Conservation (phyloP, 64 coral and sea anemone genomes). For the Montipora foliosa region DNA sequence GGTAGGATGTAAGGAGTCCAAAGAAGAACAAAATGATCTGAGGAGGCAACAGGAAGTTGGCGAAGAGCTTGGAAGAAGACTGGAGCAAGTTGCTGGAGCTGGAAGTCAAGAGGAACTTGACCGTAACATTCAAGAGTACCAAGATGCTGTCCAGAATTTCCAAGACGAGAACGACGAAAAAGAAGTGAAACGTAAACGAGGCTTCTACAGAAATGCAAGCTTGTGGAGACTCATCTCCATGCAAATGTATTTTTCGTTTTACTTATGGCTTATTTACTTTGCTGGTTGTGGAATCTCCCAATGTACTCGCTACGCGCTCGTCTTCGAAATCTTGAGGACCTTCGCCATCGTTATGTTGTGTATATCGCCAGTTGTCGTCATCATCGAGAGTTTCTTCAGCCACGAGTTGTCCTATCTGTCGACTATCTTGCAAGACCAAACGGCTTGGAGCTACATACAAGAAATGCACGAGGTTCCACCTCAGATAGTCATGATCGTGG, state of each 20-base stretch:
- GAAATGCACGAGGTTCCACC: constrained; percentile 79
- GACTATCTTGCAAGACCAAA: constrained; percentile 88
- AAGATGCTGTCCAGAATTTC: constrained; percentile 46
- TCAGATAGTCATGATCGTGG: constrained; percentile 66
- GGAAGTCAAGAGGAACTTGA: constrained; percentile 66
- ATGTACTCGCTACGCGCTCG: constrained; percentile 54
- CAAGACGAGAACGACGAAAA: constrained; percentile 57
- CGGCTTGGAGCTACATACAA: constrained; percentile 84
- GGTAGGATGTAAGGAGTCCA: constrained; percentile 26
- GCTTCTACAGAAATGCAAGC: constrained; percentile 62
- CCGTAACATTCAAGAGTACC: constrained; percentile 64
- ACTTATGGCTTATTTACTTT: constrained; percentile 77
- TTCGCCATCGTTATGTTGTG: constrained; percentile 73
- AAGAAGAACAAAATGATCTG: constrained; percentile 49
- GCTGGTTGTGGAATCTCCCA: constrained; percentile 62
- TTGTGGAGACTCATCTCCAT: constrained; percentile 66
- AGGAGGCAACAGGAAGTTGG: constrained; percentile 44
- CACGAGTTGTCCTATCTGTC: constrained; percentile 77
- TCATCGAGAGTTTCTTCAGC: constrained; percentile 80
- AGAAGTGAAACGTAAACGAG: constrained; percentile 67
- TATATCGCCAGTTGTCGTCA: constrained; percentile 57
- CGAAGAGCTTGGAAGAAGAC: constrained; percentile 30
- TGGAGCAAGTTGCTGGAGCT: constrained; percentile 68
- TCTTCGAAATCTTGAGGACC: constrained; percentile 49
- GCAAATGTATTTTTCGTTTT: constrained; percentile 83